phyloP scores from a whole-genome alignment of 2,113 vertebrate species.

The Alligator sinensis region DNA sequence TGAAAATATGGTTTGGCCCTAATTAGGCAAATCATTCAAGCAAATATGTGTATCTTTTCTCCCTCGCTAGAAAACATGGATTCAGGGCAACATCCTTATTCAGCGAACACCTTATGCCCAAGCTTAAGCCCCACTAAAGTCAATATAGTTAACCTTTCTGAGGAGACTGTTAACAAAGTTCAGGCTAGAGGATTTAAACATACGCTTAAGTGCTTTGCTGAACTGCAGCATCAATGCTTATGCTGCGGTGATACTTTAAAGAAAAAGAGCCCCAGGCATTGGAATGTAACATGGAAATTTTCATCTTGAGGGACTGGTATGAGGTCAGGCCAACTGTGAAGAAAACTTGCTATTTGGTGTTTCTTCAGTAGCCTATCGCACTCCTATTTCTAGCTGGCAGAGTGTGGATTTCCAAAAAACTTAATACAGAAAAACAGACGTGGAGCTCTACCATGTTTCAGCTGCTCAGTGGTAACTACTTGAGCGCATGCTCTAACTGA shows the following conservation, averaged over 20 bases:
- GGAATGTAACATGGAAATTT: background rate
- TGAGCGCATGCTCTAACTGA: too few relatives aligned
- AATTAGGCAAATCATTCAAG: background rate
- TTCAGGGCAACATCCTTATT: background rate
- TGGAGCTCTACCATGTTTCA: too few relatives aligned
- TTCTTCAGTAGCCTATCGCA: accelerated
- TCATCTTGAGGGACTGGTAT: background rate
- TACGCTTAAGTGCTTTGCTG: accelerated
- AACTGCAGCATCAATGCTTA: background rate
- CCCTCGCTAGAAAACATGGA: background rate
- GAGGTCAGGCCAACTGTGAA: background rate
- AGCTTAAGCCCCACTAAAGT: background rate
- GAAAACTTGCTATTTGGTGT: background rate
- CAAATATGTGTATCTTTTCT: background rate
- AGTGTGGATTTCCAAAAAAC: too few relatives aligned
- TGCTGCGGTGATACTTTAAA: background rate
- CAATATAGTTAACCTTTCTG: background rate
- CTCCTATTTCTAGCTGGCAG: background rate
- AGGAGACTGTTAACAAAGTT: background rate
- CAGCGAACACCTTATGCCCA: background rate
- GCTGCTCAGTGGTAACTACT: too few relatives aligned
- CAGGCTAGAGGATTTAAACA: background rate
- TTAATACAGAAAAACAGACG: too few relatives aligned
- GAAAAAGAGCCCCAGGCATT: background rate
- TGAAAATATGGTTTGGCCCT: background rate